Evolutionary conservation across 2,113 vertebrate genomes (phyloP).

Genomic region (Pseudorectes ferrugineus): DNA sequence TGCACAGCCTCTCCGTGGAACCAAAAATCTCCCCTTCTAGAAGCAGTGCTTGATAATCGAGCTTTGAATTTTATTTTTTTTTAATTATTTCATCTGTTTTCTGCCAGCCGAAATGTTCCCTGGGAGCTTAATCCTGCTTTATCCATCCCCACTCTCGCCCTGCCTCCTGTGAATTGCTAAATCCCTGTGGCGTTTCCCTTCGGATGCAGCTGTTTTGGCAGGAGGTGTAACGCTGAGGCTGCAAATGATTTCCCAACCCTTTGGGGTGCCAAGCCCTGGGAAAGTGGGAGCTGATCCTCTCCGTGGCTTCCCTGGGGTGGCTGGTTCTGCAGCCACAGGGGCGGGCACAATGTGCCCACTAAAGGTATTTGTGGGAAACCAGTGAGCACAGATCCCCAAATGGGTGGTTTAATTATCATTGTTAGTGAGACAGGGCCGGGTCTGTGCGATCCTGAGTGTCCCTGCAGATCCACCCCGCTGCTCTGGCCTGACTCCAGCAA

Average conservation of each 20-base stretch:
- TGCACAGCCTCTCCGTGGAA: not conserved
- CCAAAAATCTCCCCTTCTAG: not conserved
- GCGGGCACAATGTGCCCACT: fast-evolving
- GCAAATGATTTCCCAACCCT: not conserved
- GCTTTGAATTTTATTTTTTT: not conserved
- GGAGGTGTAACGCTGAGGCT: not conserved
- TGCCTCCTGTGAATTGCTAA: not conserved
- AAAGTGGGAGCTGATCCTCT: not conserved
- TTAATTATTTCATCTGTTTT: not conserved
- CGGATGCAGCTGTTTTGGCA: not conserved
- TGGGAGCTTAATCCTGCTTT: not conserved
- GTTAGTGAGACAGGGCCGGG: fast-evolving
- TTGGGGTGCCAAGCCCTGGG: not conserved
- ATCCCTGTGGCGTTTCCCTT: not conserved
- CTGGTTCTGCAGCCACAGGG: not conserved
- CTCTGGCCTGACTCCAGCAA: not conserved
- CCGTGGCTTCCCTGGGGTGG: no score
- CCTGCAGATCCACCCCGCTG: fast-evolving
- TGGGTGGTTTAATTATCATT: fast-evolving
- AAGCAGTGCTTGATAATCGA: not conserved
- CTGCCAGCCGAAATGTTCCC: not conserved
- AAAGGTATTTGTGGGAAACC: not conserved
- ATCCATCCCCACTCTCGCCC: not conserved
- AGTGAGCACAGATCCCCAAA: not conserved
- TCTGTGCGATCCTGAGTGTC: not conserved